Conservation (phyloP, 2,888 invertebrate genomes). For the Protodeltote pygarga region DNA sequence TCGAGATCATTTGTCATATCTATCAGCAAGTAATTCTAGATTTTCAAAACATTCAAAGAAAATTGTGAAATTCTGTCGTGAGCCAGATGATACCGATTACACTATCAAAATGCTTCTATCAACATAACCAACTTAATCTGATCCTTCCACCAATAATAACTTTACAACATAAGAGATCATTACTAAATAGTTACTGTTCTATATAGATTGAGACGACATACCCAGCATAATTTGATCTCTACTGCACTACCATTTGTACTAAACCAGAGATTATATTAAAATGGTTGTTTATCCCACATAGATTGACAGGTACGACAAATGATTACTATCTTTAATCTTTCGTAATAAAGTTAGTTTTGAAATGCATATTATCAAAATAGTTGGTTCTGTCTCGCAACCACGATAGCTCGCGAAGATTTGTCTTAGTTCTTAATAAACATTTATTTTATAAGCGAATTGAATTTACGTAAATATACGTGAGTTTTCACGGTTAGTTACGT, state of each 20-base stretch:
- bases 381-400: constrained; percentile 41
- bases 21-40: constrained; percentile 8
- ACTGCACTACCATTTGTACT: constrained; percentile 8
- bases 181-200: constrained; percentile 15
- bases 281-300: constrained; percentile 10
- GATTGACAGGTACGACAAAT: constrained; percentile 38
- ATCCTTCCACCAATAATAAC: constrained; percentile 15
- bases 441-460: constrained; percentile 26
- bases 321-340: constrained; percentile 35
- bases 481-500: constrained; percentile 22
- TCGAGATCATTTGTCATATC: constrained; percentile 9
- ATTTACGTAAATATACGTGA: constrained; percentile 25
- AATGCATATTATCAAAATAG: constrained; percentile 40
- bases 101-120: constrained; percentile 44
- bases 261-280: constrained; percentile 29
- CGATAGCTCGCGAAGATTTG: constrained; percentile 34
- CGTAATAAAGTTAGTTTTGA: constrained; percentile 43
- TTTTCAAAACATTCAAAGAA: constrained; percentile 30
- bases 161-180: constrained; percentile 24
- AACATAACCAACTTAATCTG: constrained; percentile 20
- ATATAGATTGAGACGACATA: constrained; percentile 19
- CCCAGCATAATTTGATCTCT: constrained; percentile 12
- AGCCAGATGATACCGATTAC: constrained; percentile 55
- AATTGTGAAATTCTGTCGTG: constrained; percentile 56
- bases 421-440: constrained; percentile 28